phyloP scores from a whole-genome alignment of 2,113 vertebrate species.

The Mirza zaza region DNA sequence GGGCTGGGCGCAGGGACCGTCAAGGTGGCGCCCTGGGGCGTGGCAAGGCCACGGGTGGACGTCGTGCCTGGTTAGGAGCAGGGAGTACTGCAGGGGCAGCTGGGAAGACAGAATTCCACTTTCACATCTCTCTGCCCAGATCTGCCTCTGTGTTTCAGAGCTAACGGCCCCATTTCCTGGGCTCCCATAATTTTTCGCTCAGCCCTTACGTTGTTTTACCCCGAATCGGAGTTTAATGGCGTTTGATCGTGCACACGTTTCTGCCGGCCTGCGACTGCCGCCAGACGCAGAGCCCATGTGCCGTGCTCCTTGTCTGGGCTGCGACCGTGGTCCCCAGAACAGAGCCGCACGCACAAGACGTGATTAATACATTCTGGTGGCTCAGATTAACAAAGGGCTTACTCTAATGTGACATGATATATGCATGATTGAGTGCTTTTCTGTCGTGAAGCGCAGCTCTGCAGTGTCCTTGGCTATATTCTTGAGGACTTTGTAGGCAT shows the following conservation, averaged over 20 bases:
- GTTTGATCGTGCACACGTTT: rapidly evolving
- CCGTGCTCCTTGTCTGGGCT: neutral
- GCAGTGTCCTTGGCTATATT: neutral
- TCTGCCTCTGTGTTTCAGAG: neutral
- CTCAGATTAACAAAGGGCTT: neutral
- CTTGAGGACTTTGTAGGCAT: neutral
- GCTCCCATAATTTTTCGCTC: neutral
- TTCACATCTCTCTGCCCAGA: neutral
- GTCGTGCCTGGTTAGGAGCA: rapidly evolving
- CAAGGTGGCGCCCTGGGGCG: rapidly evolving
- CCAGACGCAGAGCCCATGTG: neutral
- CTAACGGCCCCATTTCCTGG: neutral
- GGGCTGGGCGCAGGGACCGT: neutral
- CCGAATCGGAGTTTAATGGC: neutral
- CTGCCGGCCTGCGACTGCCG: neutral
- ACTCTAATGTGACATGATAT: neutral
- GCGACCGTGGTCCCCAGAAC: neutral
- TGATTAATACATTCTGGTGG: neutral
- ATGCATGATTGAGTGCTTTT: neutral
- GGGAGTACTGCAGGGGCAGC: rapidly evolving
- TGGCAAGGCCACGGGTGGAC: rapidly evolving
- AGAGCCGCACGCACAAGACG: neutral
- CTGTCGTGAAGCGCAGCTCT: rapidly evolving
- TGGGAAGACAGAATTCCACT: neutral
- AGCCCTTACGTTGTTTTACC: no score